Evolutionary conservation across 2,113 vertebrate species (phyloP), one percentile per base, ranked within the genome.

Genomic region (Brachyhypopomus gauderio): DNA sequence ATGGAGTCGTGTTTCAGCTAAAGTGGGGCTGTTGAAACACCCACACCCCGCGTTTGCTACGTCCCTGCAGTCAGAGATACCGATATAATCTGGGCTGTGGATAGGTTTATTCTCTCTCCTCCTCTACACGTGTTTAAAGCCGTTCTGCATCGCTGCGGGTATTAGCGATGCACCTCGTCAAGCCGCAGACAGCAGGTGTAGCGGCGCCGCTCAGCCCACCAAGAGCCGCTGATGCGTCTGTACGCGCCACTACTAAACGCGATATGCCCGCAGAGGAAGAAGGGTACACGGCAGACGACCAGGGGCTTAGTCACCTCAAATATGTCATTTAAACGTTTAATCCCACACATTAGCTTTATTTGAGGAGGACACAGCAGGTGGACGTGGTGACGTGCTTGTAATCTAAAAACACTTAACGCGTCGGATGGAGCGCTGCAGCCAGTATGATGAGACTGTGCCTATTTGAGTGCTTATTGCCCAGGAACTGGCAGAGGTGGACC

Each of bases 321-420:
- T 25, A 79, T 87, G 75, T 55, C 80, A 78, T 88, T 89, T 83
- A 80, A 55, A 84, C 82, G 23, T 22, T 79, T 86, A 85, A 85
- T 89, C 79, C 41, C 72, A 58, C 27, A 45, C 62, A 71, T 79
- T 83, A 75, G 75, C 60, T 27, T 66, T 86, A 75, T 83, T 78
- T 86, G 60, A 75, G 71, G 77, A 76, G 55, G 59, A 69, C 77
- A 73, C 36, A 62, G 80, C 45, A 45, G 74, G 60, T 60, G 55
- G n/a, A 14, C 60, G 45, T 48, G 55, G 63, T 82, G 84, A 66
- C 66, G 34, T 3, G 5, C 70, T 64, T 71, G 17, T 69, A 6
- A 67, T 82, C 73, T 27, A 23, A 76, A 63, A 63, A 82, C 60
- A 60, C 66, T 83, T 83, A 77, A 77, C 73, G 83, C 27, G 22